Conservation (phyloP, 2,113 vertebrate genomes). For the Numida meleagris region DNA sequence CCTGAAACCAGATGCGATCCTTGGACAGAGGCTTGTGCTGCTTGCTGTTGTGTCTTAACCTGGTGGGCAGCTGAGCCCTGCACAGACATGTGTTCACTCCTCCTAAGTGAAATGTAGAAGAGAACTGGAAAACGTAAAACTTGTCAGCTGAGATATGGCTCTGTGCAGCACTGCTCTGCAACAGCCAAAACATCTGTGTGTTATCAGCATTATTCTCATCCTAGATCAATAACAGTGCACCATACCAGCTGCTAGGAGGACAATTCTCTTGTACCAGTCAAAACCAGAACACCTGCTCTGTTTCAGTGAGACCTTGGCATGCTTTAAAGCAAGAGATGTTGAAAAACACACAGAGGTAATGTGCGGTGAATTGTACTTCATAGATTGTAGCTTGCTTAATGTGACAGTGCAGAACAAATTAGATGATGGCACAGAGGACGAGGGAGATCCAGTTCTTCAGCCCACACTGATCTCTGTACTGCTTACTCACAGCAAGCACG, state of each 20-base stretch:
- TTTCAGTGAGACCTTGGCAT: not conserved
- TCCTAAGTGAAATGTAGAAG: no score
- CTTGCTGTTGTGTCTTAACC: not conserved
- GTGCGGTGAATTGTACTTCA: not conserved
- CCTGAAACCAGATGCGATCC: fast-evolving
- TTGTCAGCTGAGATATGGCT: no score
- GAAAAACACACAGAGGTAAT: not conserved
- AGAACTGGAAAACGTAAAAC: no score
- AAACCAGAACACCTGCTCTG: not conserved
- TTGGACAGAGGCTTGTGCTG: not conserved
- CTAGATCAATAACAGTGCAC: no score
- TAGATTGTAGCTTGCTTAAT: not conserved
- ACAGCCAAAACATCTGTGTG: no score
- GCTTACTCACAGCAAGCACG: not conserved
- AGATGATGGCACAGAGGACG: not conserved
- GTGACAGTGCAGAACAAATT: not conserved
- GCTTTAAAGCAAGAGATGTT: not conserved
- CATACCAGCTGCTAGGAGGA: no score
- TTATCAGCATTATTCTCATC: no score
- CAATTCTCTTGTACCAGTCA: not conserved
- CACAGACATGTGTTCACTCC: no score
- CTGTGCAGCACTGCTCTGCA: no score
- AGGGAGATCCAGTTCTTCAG: not conserved
- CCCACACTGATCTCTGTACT: not conserved
- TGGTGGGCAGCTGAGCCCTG: no score